A percentile compares a stretch with the other conserved stretches of the same genome.
phyloP scores from a whole-genome alignment of 2,888 invertebrate genomes.

The Cerastis leucographa region DNA sequence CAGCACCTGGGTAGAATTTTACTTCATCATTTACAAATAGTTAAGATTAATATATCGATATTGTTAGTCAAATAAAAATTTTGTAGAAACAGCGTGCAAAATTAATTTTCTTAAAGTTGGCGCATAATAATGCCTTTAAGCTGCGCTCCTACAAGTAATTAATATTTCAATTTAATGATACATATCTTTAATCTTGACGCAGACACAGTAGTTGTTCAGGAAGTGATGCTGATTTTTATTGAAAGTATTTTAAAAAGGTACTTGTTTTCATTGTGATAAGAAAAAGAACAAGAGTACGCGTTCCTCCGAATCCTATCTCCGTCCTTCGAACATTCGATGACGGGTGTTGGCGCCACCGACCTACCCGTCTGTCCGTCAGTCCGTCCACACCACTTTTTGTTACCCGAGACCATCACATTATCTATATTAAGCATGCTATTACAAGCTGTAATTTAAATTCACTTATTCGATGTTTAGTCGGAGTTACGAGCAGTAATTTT shows the following conservation, averaged over 20 bases:
- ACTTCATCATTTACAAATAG: not conserved
- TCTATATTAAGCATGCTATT: slow-evolving; percentile 61
- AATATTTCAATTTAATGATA: slow-evolving; percentile 58
- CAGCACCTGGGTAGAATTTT: not conserved
- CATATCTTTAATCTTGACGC: slow-evolving; percentile 52
- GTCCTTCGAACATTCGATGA: slow-evolving; percentile 55
- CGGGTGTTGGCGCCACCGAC: slow-evolving; percentile 60
- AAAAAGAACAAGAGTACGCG: slow-evolving; percentile 37
- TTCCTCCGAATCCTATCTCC: slow-evolving; percentile 52
- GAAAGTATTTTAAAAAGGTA: slow-evolving; percentile 47
- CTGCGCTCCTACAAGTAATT: slow-evolving; percentile 35
- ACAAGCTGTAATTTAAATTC: slow-evolving; percentile 64
- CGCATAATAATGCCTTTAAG: slow-evolving; percentile 17
- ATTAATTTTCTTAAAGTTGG: slow-evolving; percentile 12
- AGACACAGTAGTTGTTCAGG: slow-evolving; percentile 48
- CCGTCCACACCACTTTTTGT: slow-evolving; percentile 63
- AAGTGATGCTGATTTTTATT: slow-evolving; percentile 49
- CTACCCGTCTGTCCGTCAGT: slow-evolving; percentile 42
- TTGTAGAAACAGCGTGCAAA: not conserved
- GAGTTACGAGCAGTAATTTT: slow-evolving; percentile 48
- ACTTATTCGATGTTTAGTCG: slow-evolving; percentile 60
- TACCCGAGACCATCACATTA: slow-evolving; percentile 56
- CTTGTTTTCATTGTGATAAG: slow-evolving; percentile 33
- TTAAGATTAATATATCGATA: not conserved
- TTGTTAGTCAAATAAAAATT: not conserved